Conservation (phyloP, 2,888 invertebrate species). For the Folsomia candida region DNA sequence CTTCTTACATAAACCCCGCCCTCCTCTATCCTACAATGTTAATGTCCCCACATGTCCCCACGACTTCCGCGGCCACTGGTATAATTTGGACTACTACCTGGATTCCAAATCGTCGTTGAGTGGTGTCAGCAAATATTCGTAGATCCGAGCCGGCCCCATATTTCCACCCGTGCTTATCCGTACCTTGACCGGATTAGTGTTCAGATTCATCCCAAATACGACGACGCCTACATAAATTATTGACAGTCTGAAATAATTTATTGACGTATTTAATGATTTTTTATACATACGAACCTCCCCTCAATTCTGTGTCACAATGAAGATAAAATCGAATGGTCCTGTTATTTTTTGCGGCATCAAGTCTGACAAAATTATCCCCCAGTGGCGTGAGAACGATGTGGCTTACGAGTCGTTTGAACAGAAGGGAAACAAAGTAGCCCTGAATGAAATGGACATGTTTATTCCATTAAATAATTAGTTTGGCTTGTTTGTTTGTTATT, state of each 20-base stretch:
- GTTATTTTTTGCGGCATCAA: not conserved
- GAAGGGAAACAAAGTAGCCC: not conserved
- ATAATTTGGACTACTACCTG: not conserved
- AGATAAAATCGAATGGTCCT: not conserved
- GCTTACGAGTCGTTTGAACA: not conserved
- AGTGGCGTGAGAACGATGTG: not conserved
- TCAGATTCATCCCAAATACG: not conserved
- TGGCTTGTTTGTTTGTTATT: no score
- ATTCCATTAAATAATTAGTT: not conserved
- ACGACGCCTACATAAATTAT: not conserved
- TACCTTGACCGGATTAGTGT: not conserved
- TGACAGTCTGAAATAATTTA: not conserved
- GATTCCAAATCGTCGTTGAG: not conserved
- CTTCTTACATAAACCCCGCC: no score
- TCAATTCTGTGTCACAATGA: not conserved
- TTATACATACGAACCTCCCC: not conserved
- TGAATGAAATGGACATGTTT: not conserved
- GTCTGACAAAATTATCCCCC: not conserved
- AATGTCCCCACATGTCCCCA: no score
- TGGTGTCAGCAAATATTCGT: not conserved
- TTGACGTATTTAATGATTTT: not conserved
- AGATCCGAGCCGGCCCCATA: not conserved
- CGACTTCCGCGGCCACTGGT: no score
- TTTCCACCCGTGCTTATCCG: not conserved
- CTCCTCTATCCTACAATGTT: no score